A percentile compares a stretch with the other conserved stretches of the same genome.
phyloP scores from a whole-genome alignment of 2,797 vertebrate species.

The Lithobates sylvaticus region DNA sequence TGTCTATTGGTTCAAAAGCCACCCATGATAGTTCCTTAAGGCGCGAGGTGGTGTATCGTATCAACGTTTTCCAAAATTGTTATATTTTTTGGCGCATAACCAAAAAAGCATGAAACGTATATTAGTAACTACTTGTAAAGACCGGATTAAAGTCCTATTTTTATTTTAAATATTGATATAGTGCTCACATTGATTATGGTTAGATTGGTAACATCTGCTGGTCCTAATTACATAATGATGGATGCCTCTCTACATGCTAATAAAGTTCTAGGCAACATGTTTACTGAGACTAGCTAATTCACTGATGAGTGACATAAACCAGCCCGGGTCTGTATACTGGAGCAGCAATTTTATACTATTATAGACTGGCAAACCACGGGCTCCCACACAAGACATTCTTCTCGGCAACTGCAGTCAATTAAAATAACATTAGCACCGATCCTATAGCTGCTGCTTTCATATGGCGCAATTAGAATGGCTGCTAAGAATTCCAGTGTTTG shows the following conservation, averaged over 20 bases:
- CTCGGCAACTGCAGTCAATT: background rate
- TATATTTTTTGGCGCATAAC: too few species aligned
- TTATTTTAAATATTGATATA: background rate
- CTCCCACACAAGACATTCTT: background rate
- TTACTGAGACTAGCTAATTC: background rate
- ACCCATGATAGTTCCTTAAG: too few species aligned
- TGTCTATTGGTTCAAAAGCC: too few species aligned
- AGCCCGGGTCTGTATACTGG: background rate
- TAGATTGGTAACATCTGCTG: background rate
- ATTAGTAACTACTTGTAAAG: too few species aligned
- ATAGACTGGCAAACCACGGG: background rate
- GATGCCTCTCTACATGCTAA: background rate
- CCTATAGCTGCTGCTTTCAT: background rate
- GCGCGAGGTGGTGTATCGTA: too few species aligned
- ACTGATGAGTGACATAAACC: background rate
- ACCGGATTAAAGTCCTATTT: too few species aligned
- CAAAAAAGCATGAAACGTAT: too few species aligned
- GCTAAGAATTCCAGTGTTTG: too few species aligned
- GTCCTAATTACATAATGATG: constrained; percentile 1
- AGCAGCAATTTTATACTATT: background rate
- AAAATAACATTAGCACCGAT: background rate
- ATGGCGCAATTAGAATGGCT: background rate
- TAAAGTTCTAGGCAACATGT: background rate
- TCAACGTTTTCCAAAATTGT: too few species aligned
- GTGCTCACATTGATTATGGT: background rate